These are phyloP conservation scores for Drosophila nigromelanica DNA, from an alignment of 1,140 invertebrate genomes.

Conservation along the genomic window DNA sequence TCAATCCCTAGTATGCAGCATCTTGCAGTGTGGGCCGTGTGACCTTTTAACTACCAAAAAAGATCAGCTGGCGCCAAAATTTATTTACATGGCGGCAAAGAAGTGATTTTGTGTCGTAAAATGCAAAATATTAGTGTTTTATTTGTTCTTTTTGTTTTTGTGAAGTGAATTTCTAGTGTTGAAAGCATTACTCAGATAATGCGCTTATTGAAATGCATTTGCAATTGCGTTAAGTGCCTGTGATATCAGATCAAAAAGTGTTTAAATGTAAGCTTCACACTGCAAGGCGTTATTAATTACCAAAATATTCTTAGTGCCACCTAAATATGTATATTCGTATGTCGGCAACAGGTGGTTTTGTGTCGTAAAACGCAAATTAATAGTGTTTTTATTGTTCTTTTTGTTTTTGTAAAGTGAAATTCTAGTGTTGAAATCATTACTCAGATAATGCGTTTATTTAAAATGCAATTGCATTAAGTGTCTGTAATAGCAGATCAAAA, in stretches of 20 bases:
- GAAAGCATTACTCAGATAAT: not conserved
- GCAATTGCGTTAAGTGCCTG: not conserved
- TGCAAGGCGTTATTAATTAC: not conserved
- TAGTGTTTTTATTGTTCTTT: not conserved
- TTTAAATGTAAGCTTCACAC: conserved; percentile 1
- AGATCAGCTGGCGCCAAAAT: not conserved
- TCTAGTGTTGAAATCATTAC: not conserved
- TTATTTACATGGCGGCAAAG: not conserved
- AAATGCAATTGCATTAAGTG: not conserved
- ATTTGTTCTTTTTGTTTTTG: not conserved
- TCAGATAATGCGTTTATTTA: conserved; percentile 1
- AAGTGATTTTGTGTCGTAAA: not conserved
- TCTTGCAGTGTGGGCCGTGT: not conserved
- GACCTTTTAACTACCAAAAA: not conserved
- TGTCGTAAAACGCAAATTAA: not conserved
- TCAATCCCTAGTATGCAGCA: no score
- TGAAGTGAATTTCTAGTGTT: not conserved
- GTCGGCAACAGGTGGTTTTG: not conserved
- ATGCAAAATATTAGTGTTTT: not conserved
- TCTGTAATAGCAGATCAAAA: not conserved
- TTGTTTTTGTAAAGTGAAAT: not conserved
- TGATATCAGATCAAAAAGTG: not conserved
- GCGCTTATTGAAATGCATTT: conserved; percentile 7
- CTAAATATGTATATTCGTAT: no score
- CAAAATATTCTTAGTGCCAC: no score